These are phyloP conservation scores for Parascotia fuliginaria DNA, from an alignment of 2,888 invertebrate species.

Conservation along the genomic window DNA sequence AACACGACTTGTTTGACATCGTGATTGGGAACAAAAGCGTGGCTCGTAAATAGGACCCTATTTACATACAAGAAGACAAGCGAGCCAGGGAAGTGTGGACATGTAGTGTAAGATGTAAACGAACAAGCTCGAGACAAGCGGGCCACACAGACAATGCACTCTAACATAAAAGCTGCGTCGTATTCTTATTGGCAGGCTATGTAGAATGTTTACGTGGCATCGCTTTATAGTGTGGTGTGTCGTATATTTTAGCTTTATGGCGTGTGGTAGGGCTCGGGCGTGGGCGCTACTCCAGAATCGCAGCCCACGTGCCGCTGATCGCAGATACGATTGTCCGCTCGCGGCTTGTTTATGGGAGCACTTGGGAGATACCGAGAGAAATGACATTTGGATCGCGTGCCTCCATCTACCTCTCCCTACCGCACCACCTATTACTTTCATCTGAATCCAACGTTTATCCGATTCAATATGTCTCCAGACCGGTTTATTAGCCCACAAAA, in stretches of 20 bases:
- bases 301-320: constrained; percentile 76
- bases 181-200: constrained; percentile 71
- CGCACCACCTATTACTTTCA: constrained; percentile 33
- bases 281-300: constrained; percentile 81
- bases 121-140: constrained; percentile 40
- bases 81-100: constrained; percentile 33
- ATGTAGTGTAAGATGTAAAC: constrained; percentile 33
- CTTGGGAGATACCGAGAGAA: constrained; percentile 64
- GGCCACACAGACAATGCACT: constrained; percentile 68
- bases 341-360: constrained; percentile 75
- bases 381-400: constrained; percentile 70
- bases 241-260: constrained; percentile 77
- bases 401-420: constrained; percentile 54
- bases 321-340: constrained; percentile 77
- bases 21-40: not conserved
- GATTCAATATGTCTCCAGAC: constrained; percentile 26
- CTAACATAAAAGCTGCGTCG: constrained; percentile 68
- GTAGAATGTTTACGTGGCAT: constrained; percentile 73
- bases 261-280: constrained; percentile 63
- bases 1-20: not conserved
- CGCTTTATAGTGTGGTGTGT: constrained; percentile 69
- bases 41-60: constrained; percentile 9
- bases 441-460: constrained; percentile 33
- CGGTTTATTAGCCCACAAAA: constrained; percentile 15
- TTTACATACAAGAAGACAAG: constrained; percentile 20